These are phyloP conservation scores for Pipra filicauda DNA, from an alignment of 2,113 vertebrate genomes.

Conservation along the genomic window DNA sequence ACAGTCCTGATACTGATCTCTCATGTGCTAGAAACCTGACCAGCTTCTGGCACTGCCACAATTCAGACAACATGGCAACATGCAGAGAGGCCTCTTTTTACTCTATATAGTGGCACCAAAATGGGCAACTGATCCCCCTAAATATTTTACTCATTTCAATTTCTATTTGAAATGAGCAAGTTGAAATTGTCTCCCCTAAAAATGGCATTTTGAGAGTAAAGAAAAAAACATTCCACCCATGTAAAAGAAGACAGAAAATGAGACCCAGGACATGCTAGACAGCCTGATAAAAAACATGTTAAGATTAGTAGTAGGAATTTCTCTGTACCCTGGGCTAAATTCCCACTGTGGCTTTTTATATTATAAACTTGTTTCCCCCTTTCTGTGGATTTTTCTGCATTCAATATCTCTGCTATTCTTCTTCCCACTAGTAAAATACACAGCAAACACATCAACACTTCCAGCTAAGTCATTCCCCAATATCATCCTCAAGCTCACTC, in stretches of 20 bases:
- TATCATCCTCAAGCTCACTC: background rate
- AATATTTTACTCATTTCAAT: background rate
- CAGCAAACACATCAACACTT: background rate
- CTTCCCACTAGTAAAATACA: background rate
- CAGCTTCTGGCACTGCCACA: background rate
- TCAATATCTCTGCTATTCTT: background rate
- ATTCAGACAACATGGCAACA: background rate
- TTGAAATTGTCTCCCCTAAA: background rate
- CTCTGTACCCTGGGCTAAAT: background rate
- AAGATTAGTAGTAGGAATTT: background rate
- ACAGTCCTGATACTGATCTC: background rate
- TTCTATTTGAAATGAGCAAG: background rate
- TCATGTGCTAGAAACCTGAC: background rate
- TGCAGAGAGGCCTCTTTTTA: background rate
- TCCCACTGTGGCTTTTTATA: background rate
- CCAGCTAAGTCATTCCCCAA: background rate
- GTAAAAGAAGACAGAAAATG: background rate
- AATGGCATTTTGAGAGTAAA: background rate
- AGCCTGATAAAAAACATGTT: slow-evolving; percentile 34
- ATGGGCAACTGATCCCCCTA: background rate
- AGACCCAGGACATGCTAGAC: background rate
- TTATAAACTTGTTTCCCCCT: background rate
- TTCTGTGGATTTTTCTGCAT: background rate
- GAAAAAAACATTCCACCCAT: background rate
- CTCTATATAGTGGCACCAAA: background rate